These are phyloP conservation scores for Macrophya alboannulata DNA, from an alignment of 2,888 invertebrate genomes.

Conservation along the genomic window DNA sequence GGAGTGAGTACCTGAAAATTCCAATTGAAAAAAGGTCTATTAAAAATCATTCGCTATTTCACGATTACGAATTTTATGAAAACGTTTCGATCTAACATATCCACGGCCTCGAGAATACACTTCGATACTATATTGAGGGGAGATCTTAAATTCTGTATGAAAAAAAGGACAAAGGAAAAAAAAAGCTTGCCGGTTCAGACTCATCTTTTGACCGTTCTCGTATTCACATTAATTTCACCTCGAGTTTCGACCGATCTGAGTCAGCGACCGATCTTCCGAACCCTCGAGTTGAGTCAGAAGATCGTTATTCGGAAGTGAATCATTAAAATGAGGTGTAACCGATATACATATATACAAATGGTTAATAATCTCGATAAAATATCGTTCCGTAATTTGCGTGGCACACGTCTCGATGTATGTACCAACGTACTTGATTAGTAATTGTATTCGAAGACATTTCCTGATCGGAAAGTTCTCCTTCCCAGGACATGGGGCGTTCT, in stretches of 20 bases:
- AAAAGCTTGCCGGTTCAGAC: not conserved
- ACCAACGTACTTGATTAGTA: slow-evolving; percentile 74
- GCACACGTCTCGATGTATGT: not conserved
- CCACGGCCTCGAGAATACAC: not conserved
- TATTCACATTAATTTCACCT: slow-evolving; percentile 40
- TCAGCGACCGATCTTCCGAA: slow-evolving; percentile 46
- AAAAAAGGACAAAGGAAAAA: not conserved
- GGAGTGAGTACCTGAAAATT: not conserved
- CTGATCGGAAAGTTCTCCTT: slow-evolving; percentile 95
- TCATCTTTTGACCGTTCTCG: not conserved
- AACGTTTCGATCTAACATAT: not conserved
- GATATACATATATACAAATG: not conserved
- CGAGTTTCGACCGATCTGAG: slow-evolving; percentile 34
- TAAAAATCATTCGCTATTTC: not conserved
- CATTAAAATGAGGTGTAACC: slow-evolving; percentile 14
- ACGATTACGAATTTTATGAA: not conserved
- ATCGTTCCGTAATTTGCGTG: not conserved
- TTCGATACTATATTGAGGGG: not conserved
- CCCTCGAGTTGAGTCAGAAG: slow-evolving; percentile 48
- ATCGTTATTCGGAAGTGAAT: slow-evolving; percentile 48
- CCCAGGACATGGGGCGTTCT: slow-evolving; percentile 96
- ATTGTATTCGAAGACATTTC: slow-evolving; percentile 83
- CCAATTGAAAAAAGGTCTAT: not conserved
- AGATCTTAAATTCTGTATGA: not conserved
- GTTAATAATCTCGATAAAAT: not conserved